These are phyloP conservation scores for Mungos mungo DNA, from an alignment of 2,113 vertebrate species.

Conservation along the genomic window DNA sequence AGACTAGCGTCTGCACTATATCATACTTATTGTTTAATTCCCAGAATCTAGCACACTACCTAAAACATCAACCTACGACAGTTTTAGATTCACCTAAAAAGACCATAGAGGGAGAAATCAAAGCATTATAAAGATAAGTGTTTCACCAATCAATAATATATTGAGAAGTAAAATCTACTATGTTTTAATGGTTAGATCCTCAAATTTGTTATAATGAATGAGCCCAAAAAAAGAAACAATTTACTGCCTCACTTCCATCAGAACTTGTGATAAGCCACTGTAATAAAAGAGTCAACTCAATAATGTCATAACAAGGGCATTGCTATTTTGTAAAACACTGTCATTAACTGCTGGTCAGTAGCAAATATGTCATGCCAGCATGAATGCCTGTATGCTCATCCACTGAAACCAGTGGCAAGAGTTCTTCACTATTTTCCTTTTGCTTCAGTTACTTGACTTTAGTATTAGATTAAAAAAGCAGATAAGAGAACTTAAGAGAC, in stretches of 20 bases:
- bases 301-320: neutral
- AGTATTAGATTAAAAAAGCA: neutral
- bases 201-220: neutral
- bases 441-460: slow-evolving; percentile 24
- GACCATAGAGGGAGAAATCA: neutral
- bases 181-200: neutral
- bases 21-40: neutral
- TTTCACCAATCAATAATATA: neutral
- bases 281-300: slow-evolving; percentile 6
- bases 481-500: neutral
- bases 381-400: neutral
- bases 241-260: neutral
- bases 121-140: neutral
- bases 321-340: neutral
- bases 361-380: neutral
- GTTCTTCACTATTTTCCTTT: neutral
- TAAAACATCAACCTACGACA: neutral
- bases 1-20: neutral
- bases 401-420: neutral
- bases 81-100: slow-evolving; percentile 12
- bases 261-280: neutral
- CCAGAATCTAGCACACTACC: neutral
- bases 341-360: neutral
- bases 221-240: neutral
- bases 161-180: neutral